These are phyloP conservation scores for Atrichornis clamosus DNA, from an alignment of 2,113 vertebrate species.

Conservation along the genomic window DNA sequence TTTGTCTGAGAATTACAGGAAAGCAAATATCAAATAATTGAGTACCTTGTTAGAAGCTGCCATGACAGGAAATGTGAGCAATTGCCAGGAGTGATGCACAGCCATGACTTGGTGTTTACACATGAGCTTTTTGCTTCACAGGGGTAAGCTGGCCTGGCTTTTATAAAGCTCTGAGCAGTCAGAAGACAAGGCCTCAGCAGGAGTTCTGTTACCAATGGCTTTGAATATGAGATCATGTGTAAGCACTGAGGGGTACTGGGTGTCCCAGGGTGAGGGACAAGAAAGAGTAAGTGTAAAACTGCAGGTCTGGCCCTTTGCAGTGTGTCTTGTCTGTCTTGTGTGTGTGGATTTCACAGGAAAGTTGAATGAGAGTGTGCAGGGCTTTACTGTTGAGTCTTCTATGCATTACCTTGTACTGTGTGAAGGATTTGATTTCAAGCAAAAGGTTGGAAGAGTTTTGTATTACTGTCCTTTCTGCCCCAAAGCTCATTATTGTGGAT, in stretches of 20 bases:
- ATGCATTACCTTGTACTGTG: background rate
- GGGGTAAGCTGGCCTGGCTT: background rate
- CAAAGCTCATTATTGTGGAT: background rate
- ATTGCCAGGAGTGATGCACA: background rate
- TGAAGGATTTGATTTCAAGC: background rate
- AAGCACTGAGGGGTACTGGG: background rate
- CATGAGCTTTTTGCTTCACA: background rate
- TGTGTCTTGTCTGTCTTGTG: fast-evolving
- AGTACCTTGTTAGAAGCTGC: background rate
- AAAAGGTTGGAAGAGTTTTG: background rate
- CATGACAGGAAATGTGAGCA: background rate
- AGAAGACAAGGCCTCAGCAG: background rate
- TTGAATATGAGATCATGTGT: background rate
- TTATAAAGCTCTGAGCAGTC: background rate
- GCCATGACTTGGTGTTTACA: background rate
- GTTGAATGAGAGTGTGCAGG: background rate
- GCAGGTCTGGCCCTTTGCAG: background rate
- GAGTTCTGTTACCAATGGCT: background rate
- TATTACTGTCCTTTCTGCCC: background rate
- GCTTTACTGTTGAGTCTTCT: background rate
- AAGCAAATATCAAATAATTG: background rate
- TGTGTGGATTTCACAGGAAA: background rate
- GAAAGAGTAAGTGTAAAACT: background rate
- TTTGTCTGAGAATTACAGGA: background rate
- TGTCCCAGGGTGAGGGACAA: background rate